These are phyloP conservation scores for Ips nitidus DNA, from an alignment of 1,140 invertebrate species.

Conservation along the genomic window DNA sequence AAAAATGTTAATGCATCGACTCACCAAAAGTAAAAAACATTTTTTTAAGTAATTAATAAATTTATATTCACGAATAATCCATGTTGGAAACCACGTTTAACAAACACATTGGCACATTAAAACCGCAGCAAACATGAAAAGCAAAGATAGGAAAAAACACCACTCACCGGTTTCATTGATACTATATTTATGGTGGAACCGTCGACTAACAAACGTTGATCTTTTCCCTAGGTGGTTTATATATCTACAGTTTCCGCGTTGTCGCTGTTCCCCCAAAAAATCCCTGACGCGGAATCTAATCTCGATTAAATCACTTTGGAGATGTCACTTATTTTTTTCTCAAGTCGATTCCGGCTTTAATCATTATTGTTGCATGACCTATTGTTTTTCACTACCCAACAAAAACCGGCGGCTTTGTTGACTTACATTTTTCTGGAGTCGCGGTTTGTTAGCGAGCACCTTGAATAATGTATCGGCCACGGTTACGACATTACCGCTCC, in stretches of 20 bases:
- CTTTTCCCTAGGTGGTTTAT: slow-evolving; percentile 17
- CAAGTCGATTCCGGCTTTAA: background rate
- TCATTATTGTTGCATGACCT: slow-evolving; percentile 10
- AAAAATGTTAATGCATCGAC: slow-evolving; percentile 1
- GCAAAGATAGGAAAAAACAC: background rate
- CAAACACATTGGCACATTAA: background rate
- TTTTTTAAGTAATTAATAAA: no score
- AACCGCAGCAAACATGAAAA: no score
- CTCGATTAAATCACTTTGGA: slow-evolving; percentile 17
- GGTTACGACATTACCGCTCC: no score
- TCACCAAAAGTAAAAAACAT: background rate
- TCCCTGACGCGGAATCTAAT: slow-evolving; percentile 6
- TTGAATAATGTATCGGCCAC: no score
- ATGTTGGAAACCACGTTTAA: no score
- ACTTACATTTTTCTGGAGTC: background rate
- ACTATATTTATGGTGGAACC: slow-evolving; percentile 2
- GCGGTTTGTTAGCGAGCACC: background rate
- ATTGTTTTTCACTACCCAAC: background rate
- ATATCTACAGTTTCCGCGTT: slow-evolving; percentile 18
- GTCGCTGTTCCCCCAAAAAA: slow-evolving; percentile 20
- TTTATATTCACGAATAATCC: no score
- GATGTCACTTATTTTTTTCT: slow-evolving; percentile 9
- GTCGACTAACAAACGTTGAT: slow-evolving; percentile 14
- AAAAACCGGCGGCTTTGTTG: background rate
- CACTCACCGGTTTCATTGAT: slow-evolving; percentile 33